Evolutionary conservation across 2,888 invertebrate genomes (phyloP).

Genomic region (Bruchidius siliquastri): DNA sequence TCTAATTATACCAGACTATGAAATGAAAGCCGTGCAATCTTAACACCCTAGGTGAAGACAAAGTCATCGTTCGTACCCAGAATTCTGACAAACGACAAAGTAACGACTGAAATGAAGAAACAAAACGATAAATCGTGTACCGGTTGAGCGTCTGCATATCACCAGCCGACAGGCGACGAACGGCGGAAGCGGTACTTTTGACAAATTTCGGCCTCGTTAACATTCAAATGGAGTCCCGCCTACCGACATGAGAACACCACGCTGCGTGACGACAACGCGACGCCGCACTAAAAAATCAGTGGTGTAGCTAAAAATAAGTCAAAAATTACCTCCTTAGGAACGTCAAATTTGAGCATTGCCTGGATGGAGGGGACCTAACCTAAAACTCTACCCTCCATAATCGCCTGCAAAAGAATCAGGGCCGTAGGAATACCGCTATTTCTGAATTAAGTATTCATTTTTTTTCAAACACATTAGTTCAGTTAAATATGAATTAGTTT

Average conservation of each 20-base stretch:
- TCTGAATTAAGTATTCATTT: no score
- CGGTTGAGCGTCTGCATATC: background rate
- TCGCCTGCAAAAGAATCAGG: no score
- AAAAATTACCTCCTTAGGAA: background rate
- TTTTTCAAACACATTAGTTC: no score
- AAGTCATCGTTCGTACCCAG: background rate
- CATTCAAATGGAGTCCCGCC: conserved; percentile 43
- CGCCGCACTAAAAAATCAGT: background rate
- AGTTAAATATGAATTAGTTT: no score
- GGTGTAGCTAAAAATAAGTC: conserved; percentile 1
- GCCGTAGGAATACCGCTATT: no score
- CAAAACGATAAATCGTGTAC: background rate
- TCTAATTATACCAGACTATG: no score
- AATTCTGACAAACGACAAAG: background rate
- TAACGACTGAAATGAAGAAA: background rate
- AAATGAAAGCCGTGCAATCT: background rate
- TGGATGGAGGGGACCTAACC: no score
- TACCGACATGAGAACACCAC: conserved; percentile 35
- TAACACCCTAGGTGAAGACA: background rate
- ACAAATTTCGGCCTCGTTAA: conserved; percentile 46
- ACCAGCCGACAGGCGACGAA: conserved; percentile 17
- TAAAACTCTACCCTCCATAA: no score
- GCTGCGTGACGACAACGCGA: conserved; percentile 9
- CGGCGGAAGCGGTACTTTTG: conserved; percentile 44
- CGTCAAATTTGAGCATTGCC: no score